phyloP scores from a whole-genome alignment of 2,113 vertebrate genomes.

The Oncorhynchus gorbuscha region DNA sequence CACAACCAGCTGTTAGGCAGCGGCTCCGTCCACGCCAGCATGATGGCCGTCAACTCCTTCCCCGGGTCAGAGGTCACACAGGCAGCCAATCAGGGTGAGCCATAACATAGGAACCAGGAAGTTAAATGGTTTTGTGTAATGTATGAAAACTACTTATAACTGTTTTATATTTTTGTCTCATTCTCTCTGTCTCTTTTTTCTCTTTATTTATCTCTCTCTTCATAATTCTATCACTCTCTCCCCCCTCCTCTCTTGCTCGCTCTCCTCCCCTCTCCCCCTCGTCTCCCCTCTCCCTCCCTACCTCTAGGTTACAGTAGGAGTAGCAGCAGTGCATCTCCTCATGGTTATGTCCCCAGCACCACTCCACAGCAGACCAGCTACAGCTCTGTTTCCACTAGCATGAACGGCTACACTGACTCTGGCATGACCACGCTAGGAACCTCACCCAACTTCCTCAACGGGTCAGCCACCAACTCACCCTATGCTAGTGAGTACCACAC shows the following conservation, averaged over 20 bases:
- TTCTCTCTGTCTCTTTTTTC: neutral
- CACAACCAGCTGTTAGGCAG: constrained; percentile 87
- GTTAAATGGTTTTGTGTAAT: too few relatives aligned
- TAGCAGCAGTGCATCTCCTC: constrained; percentile 94
- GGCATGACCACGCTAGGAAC: constrained; percentile 95
- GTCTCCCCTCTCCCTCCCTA: constrained; percentile 1
- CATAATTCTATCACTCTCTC: constrained; percentile 5
- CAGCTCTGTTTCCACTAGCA: constrained; percentile 93
- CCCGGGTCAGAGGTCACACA: constrained; percentile 70
- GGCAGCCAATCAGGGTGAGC: constrained; percentile 73
- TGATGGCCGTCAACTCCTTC: constrained; percentile 75
- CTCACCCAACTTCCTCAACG: constrained; percentile 95
- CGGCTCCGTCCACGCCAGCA: constrained; percentile 66
- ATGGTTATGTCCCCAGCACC: constrained; percentile 94
- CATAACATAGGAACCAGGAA: neutral
- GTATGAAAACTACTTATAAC: neutral
- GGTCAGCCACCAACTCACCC: constrained; percentile 96
- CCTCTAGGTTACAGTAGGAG: constrained; percentile 89
- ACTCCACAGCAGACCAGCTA: constrained; percentile 96
- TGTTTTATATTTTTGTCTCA: constrained; percentile 15
- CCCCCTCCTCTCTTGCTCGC: neutral
- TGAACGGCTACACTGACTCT: constrained; percentile 95
- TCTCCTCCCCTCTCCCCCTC: constrained; percentile 1
- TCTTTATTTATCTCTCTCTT: constrained; percentile 8
- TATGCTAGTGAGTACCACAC: constrained; percentile 89